Evolutionary conservation across 2,113 vertebrate genomes (phyloP), one percentile per base, ranked within the genome.

Genomic region (Lasiurus cinereus): DNA sequence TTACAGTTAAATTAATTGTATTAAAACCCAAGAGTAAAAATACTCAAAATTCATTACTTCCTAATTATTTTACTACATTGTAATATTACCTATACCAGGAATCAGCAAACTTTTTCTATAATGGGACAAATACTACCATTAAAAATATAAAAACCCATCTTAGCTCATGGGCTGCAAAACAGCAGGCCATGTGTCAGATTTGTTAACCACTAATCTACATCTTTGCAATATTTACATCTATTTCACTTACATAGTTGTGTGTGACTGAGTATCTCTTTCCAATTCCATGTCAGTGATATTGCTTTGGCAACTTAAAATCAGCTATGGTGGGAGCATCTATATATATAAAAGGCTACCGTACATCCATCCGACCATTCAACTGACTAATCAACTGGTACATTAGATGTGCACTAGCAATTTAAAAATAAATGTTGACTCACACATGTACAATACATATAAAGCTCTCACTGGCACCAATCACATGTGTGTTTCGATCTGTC

Each of bases 21-120:
- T 48, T 77, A 83, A 92, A 95, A 83, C 66, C n/a, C 62, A 89
- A 82, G 11, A 66, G 31, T 59, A 64, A 94, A 94, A 90, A 56
- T 39, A 64, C 14, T 82, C 82, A 83, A 83, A 77, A 79, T 1
- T 50, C 12, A 46, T 52, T 59, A 82, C 12, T 52, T 79, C 14
- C 18, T 39, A 80, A 46, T 48, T 73, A 86, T 72, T 83, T 91
- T 78, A 83, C 70, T 36, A 43, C 21, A 66, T 33, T 82, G 29
- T 52, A n/a, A 59, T 50, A 48, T 88, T 91, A 84, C 27, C 8
- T 43, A 18, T 48, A 43, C 69, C 62, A 70, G 19, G 18, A 18
- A 31, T 69, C 31, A 29, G 39, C 7, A 18, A 85, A 69, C 1
- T 31, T 72, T 80, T 92, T 64, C 48, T 84, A 3, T 59, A 87